A percentile compares a stretch with the other conserved stretches of the same genome.
phyloP scores from a whole-genome alignment of 2,888 invertebrate genomes.

The Elysia crispata region DNA sequence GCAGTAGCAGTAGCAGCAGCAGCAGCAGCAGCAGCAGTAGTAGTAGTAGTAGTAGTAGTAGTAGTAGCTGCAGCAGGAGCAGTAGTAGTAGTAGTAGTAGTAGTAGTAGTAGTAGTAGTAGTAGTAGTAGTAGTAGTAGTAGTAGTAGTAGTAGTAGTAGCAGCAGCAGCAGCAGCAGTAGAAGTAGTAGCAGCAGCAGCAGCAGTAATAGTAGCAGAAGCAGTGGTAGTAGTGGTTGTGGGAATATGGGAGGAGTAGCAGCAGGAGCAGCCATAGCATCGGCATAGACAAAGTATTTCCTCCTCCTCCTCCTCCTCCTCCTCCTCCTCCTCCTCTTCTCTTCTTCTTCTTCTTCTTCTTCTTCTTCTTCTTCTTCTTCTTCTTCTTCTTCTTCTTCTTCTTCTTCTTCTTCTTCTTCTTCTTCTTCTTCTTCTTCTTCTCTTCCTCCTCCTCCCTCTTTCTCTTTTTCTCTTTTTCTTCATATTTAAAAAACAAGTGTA shows the following conservation, averaged over 20 bases:
- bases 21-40: too few species aligned
- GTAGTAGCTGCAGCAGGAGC: not conserved
- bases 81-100: conserved; percentile 21
- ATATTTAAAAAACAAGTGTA: too few species aligned
- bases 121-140: conserved; percentile 5
- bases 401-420: conserved; percentile 28
- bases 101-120: conserved; percentile 9
- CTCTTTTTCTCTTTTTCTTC: conserved; percentile 23
- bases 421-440: conserved; percentile 27
- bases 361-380: conserved; percentile 1
- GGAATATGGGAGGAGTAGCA: too few species aligned
- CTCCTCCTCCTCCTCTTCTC: not conserved
- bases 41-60: too few species aligned
- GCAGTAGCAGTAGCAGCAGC: too few species aligned
- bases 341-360: conserved; percentile 3
- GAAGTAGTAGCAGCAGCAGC: conserved; percentile 2
- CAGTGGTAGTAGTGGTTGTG: too few species aligned
- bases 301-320: not conserved
- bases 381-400: not conserved
- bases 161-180: not conserved
- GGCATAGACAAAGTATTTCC: not conserved
- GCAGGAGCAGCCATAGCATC: conserved; percentile 29
- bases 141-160: conserved; percentile 15
- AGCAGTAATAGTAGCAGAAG: too few species aligned
- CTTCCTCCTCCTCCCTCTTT: conserved; percentile 15